phyloP scores from a whole-genome alignment of 2,797 vertebrate genomes.

The Esox lucius region DNA sequence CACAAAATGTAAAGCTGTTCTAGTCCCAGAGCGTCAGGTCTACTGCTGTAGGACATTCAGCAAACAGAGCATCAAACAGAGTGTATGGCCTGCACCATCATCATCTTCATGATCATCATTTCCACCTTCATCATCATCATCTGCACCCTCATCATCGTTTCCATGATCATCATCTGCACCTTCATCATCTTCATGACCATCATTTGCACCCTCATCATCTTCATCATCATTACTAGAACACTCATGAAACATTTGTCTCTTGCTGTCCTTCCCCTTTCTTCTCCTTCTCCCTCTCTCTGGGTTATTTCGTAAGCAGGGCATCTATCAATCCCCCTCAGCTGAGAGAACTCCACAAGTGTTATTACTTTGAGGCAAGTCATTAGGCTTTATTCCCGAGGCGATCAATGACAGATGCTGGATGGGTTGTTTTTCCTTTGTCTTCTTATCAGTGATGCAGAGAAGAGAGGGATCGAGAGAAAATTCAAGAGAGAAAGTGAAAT shows the following conservation, averaged over 20 bases:
- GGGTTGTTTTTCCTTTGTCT: slow-evolving; percentile 75
- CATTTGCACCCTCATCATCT: neutral
- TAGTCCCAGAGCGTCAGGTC: slow-evolving; percentile 26
- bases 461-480: neutral
- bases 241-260: slow-evolving; percentile 2
- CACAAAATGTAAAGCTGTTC: slow-evolving; percentile 25
- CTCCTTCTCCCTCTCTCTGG: neutral
- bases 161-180: neutral
- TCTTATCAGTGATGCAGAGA: slow-evolving; percentile 65
- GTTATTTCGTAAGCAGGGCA: slow-evolving; percentile 30
- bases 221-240: neutral
- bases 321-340: slow-evolving; percentile 67
- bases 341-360: slow-evolving; percentile 64
- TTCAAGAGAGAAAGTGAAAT: neutral
- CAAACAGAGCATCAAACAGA: neutral
- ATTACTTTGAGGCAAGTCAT: slow-evolving; percentile 71
- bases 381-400: slow-evolving; percentile 68
- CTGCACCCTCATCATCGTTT: no score
- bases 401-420: slow-evolving; percentile 68
- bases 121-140: no score
- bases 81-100: neutral
- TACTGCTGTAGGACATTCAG: slow-evolving; percentile 23
- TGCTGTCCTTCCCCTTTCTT: slow-evolving; percentile 18
- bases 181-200: neutral
- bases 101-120: neutral